Evolutionary conservation across 2,113 vertebrate species (phyloP).

Genomic region (Desmodus rotundus): DNA sequence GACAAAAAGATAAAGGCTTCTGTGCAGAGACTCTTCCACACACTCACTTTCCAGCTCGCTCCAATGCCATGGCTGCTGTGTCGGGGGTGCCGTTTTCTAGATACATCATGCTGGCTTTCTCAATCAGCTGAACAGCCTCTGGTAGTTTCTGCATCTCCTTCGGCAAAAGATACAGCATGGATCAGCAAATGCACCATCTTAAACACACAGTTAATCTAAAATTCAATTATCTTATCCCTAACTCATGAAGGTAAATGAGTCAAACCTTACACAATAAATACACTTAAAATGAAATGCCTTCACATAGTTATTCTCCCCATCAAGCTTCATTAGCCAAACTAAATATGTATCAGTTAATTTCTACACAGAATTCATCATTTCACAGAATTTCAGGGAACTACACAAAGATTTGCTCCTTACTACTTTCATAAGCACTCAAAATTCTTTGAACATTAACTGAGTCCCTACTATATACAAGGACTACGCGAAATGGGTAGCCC

Average conservation of each 20-base stretch:
- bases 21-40: accelerated
- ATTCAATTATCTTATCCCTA: neutral
- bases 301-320: neutral
- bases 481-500: neutral
- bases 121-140: slow-evolving; percentile 93
- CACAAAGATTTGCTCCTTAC: neutral
- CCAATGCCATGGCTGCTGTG: slow-evolving; percentile 95
- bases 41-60: slow-evolving; percentile 95
- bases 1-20: neutral
- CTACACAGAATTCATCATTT: neutral
- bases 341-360: neutral
- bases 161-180: neutral
- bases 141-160: slow-evolving; percentile 96
- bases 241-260: neutral
- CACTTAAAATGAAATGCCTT: neutral
- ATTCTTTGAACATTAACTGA: neutral
- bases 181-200: neutral
- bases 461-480: neutral
- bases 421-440: neutral
- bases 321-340: neutral
- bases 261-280: neutral
- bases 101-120: slow-evolving; percentile 98
- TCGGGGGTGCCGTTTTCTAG: slow-evolving; percentile 96
- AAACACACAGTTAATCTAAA: neutral
- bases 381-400: neutral